Conservation (phyloP, 92 coral and sea anemone species). For the Zoanthus sansibaricus region DNA sequence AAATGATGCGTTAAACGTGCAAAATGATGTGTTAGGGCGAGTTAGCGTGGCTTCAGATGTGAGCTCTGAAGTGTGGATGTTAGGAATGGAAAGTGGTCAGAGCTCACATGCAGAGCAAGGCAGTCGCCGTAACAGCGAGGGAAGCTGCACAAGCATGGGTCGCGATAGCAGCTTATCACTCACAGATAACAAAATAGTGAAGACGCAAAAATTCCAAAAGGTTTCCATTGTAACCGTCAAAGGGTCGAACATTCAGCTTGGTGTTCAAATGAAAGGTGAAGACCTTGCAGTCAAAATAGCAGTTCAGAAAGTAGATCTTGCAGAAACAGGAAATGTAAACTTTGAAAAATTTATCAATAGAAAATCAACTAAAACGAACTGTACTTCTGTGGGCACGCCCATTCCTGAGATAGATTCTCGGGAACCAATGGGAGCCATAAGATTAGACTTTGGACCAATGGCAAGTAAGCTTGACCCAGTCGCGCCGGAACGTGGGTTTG, state of each 20-base stretch:
- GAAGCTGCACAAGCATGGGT: conserved; percentile 76
- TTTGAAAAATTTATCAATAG: conserved; percentile 84
- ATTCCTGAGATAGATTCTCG: conserved; percentile 53
- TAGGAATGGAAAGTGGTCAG: conserved; percentile 57
- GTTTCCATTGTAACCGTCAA: conserved; percentile 76
- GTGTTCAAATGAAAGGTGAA: conserved; percentile 74
- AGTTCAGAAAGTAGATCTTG: conserved; percentile 68
- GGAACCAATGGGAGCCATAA: conserved; percentile 68
- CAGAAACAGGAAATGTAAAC: conserved; percentile 76
- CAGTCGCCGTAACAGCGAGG: conserved; percentile 73
- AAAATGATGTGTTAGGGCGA: conserved; percentile 38
- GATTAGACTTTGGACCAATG: conserved; percentile 90
- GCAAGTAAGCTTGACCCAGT: conserved; percentile 78
- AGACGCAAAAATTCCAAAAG: conserved; percentile 54
- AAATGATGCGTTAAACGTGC: not conserved
- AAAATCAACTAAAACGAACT: conserved; percentile 70
- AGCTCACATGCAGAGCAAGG: conserved; percentile 33
- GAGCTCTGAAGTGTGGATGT: conserved; percentile 77
- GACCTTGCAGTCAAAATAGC: conserved; percentile 79
- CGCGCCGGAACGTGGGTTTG: conserved; percentile 92
- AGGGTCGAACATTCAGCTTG: conserved; percentile 82
- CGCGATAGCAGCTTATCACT: conserved; percentile 72
- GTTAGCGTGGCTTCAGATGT: conserved; percentile 69
- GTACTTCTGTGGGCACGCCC: conserved; percentile 33
- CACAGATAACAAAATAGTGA: conserved; percentile 65